Conservation (phyloP, 2,888 invertebrate species). For the Microplitis deprimator region DNA sequence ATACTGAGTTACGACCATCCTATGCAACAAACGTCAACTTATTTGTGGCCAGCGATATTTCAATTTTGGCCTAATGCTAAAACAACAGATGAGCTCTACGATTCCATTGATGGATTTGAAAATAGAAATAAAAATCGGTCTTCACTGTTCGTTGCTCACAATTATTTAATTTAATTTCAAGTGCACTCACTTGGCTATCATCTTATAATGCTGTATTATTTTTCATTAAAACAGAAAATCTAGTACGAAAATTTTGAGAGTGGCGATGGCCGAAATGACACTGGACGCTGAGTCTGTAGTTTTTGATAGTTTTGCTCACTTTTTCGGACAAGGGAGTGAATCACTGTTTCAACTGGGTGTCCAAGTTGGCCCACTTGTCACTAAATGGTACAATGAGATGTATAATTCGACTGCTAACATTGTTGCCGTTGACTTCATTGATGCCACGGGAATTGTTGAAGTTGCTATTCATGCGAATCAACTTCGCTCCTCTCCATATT, state of each 20-base stretch:
- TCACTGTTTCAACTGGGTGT: neutral
- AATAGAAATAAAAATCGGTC: neutral
- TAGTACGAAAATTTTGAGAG: constrained; percentile 65
- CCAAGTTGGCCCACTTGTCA: neutral
- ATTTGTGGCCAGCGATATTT: neutral
- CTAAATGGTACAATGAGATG: neutral
- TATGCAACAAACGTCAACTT: neutral
- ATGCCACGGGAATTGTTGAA: constrained; percentile 80
- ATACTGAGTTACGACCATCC: neutral
- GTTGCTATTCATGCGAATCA: constrained; percentile 40
- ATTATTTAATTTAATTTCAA: no score
- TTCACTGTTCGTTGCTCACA: no score
- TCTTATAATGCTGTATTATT: no score
- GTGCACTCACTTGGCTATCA: no score
- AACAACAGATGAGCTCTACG: no score
- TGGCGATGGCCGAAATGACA: constrained; percentile 82
- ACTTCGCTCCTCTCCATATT: neutral
- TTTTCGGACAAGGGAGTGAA: neutral
- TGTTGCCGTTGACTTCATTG: constrained; percentile 80
- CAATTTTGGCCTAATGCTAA: neutral
- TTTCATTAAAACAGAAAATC: no score
- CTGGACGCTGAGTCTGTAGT: constrained; percentile 77
- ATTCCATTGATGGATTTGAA: neutral
- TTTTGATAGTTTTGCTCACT: constrained; percentile 63
- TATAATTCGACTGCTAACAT: constrained; percentile 76